These are phyloP conservation scores for Cetoscarus ocellatus DNA, from an alignment of 2,797 vertebrate genomes.

Conservation along the genomic window DNA sequence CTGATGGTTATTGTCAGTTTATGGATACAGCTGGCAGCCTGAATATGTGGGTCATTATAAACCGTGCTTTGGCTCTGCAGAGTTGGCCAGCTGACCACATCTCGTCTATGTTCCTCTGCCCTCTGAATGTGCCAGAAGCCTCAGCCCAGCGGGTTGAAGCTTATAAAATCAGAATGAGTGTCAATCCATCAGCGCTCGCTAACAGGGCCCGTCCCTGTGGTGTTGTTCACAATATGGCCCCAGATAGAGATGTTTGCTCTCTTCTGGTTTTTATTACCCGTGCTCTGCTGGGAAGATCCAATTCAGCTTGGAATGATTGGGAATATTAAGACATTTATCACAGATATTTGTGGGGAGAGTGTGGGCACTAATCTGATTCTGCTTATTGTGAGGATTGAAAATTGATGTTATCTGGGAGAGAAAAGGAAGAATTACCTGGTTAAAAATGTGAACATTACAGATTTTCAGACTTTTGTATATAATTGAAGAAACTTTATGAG, in stretches of 20 bases:
- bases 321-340: constrained; percentile 65
- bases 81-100: constrained; percentile 48
- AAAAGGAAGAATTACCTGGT: neutral
- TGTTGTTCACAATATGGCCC: constrained; percentile 46
- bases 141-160: constrained; percentile 26
- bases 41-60: constrained; percentile 52
- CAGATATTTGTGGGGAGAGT: constrained; percentile 1
- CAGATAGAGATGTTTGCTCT: constrained; percentile 36
- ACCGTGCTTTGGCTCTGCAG: constrained; percentile 28
- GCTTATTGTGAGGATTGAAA: constrained; percentile 4
- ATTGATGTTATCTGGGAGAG: neutral
- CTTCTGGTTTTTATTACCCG: constrained; percentile 56
- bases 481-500: too few species aligned
- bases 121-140: constrained; percentile 19
- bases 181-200: constrained; percentile 57
- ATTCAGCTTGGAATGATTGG: constrained; percentile 34
- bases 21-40: constrained; percentile 49
- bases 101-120: constrained; percentile 19
- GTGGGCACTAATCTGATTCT: constrained; percentile 20
- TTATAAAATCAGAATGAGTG: constrained; percentile 56
- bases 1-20: constrained; percentile 59
- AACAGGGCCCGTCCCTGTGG: constrained; percentile 28
- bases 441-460: neutral
- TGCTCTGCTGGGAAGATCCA: constrained; percentile 33
- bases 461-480: neutral